Evolutionary conservation across 2,888 invertebrate genomes (phyloP).

Genomic region (Scaptomyza reducta): DNA sequence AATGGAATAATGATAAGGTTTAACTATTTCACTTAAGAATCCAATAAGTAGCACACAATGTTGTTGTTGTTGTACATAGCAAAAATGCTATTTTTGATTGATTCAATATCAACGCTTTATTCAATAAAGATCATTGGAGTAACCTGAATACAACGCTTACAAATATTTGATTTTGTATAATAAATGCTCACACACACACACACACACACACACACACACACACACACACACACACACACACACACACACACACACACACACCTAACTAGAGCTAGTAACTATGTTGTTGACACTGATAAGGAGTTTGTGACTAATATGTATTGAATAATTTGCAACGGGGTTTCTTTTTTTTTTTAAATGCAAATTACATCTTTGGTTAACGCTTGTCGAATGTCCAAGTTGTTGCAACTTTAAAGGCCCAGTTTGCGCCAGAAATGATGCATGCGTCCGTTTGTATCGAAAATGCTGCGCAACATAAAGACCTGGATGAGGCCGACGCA

Average conservation of each 20-base stretch:
- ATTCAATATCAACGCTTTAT: slow-evolving; percentile 41
- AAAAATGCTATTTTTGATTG: background rate
- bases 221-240: slow-evolving; percentile 1
- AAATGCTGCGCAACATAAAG: slow-evolving; percentile 91
- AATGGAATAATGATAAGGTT: background rate
- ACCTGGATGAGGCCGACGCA: slow-evolving; percentile 91
- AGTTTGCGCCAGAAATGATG: slow-evolving; percentile 82
- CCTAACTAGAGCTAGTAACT: slow-evolving; percentile 45
- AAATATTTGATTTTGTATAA: slow-evolving; percentile 46
- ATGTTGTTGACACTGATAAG: slow-evolving; percentile 53
- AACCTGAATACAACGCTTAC: slow-evolving; percentile 20
- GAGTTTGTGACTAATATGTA: slow-evolving; percentile 42
- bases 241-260: slow-evolving; percentile 4
- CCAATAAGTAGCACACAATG: background rate
- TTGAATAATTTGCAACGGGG: slow-evolving; percentile 31
- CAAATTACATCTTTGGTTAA: slow-evolving; percentile 56
- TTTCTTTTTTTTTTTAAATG: slow-evolving; percentile 5
- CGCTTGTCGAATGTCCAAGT: background rate
- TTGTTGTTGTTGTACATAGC: background rate
- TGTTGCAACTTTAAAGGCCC: slow-evolving; percentile 68
- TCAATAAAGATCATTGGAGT: slow-evolving; percentile 31
- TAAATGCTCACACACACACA: slow-evolving; percentile 41
- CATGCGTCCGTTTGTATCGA: slow-evolving; percentile 86
- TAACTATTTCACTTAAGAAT: background rate
- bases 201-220: slow-evolving; percentile 5